These are phyloP conservation scores for Aurelia aurita complex sp. Pacific DNA, from an alignment of 30 jellyfish, hydroid and myxozoan genomes.

Conservation along the genomic window DNA sequence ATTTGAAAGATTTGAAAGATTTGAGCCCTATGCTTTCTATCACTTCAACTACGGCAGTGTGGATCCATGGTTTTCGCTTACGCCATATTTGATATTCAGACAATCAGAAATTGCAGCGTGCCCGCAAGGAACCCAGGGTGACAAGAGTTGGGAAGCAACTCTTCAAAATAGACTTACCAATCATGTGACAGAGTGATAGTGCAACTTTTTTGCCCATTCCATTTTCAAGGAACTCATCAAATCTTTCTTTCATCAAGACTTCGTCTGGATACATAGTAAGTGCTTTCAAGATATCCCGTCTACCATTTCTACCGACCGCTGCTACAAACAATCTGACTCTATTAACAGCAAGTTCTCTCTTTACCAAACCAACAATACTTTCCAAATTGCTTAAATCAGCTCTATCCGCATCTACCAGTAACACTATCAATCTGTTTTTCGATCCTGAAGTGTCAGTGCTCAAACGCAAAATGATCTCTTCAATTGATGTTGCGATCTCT, in stretches of 20 bases:
- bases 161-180: not conserved
- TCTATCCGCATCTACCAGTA: slow-evolving; percentile 19
- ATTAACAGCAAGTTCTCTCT: slow-evolving; percentile 29
- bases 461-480: slow-evolving; percentile 24
- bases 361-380: not conserved
- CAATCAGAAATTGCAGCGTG: no score
- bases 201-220: slow-evolving; percentile 15
- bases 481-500: slow-evolving; percentile 19
- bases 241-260: slow-evolving; percentile 10
- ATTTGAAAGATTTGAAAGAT: no score
- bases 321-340: slow-evolving; percentile 17
- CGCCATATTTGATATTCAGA: no score
- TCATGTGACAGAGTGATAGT: slow-evolving; percentile 29
- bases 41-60: no score
- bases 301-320: slow-evolving; percentile 12
- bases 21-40: no score
- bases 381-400: slow-evolving; percentile 18
- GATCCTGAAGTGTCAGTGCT: slow-evolving; percentile 5
- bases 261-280: slow-evolving; percentile 41
- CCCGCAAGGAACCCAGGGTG: no score
- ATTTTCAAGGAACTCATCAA: slow-evolving; percentile 3
- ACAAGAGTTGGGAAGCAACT: not conserved
- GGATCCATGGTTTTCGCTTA: no score
- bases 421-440: slow-evolving; percentile 6
- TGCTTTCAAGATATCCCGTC: not conserved